Percentiles rank a stretch among this genome's conserved stretches.
These are phyloP conservation scores for Chlorospingus flavigularis DNA, from an alignment of 2,797 vertebrate species.

Conservation along the genomic window DNA sequence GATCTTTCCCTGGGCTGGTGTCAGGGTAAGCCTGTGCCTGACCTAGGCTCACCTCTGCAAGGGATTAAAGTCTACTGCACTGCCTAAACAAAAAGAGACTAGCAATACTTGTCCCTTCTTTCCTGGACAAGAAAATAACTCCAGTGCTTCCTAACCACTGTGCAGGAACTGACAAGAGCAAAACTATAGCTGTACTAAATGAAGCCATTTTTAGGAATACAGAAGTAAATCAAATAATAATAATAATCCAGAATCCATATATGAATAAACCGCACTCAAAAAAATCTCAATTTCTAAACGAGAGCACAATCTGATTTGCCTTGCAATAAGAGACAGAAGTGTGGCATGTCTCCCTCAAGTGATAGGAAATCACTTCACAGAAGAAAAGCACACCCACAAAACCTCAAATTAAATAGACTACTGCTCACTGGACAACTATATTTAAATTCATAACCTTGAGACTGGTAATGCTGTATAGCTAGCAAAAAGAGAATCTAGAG, in stretches of 20 bases:
- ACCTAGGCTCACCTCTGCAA: neutral
- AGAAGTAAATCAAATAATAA: neutral
- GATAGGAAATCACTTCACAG: neutral
- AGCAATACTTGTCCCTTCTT: neutral
- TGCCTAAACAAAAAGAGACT: neutral
- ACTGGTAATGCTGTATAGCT: rapidly evolving
- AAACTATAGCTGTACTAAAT: neutral
- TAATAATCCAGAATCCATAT: neutral
- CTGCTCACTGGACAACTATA: neutral
- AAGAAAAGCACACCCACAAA: neutral
- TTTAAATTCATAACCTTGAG: neutral
- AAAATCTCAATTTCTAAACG: neutral
- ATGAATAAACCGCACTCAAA: neutral
- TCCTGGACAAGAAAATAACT: neutral
- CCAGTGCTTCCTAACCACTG: neutral
- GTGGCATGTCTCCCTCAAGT: neutral
- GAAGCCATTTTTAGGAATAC: neutral
- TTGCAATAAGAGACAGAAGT: neutral
- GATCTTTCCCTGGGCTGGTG: neutral
- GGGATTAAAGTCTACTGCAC: neutral
- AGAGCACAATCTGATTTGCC: neutral
- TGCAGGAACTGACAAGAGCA: neutral
- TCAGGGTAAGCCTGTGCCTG: neutral
- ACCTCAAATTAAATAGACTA: neutral
- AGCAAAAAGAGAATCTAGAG: neutral